Evolutionary conservation across 2,888 invertebrate species (phyloP), one percentile per base, ranked within the genome.

Genomic region (Sisyra terminalis): DNA sequence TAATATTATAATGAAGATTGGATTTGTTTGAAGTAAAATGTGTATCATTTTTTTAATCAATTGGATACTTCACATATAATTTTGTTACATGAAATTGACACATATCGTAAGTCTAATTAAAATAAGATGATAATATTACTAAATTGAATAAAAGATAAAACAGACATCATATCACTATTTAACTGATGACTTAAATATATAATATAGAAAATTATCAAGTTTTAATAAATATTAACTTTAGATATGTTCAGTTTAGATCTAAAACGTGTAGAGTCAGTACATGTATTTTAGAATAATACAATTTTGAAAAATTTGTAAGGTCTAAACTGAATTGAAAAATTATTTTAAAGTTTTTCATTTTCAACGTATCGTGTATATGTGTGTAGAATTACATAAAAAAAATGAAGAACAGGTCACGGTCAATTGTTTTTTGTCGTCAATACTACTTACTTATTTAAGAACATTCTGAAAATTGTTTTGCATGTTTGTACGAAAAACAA

Each of bases 301-400:
- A 24, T 24, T 24, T 24, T 24, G 24, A 24, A 24, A 24, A 24
- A 24, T 24, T 24, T 24, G 5, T 24, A 24, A 24, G 24, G 24
- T 24, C 24, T 24, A 24, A 24, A 24, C 24, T 24, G 24, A 24
- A 24, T 24, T 24, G 24, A 7, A 24, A 24, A 24, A 24, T 24
- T 38, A 15, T 38, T 38, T 29, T 29, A 40, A 39, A 35, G 35
- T 43, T 46, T 40, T 35, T 34, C 42, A 37, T 44, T 41, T 46
- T 44, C 40, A 46, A 32, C 15, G 24, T 46, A 46, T 41, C 41
- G 44, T 44, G 44, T 46, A 46, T 44, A 46, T 46, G 46, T 46
- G 46, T 46, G 46, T 46, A 46, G 46, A 44, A 46, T 44, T 44
- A 15, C 36, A 37, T 30, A 35, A 35, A 39, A 35, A 35, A 39